phyloP scores from a whole-genome alignment of 2,888 invertebrate species.

The Acanthosepion esculentum region DNA sequence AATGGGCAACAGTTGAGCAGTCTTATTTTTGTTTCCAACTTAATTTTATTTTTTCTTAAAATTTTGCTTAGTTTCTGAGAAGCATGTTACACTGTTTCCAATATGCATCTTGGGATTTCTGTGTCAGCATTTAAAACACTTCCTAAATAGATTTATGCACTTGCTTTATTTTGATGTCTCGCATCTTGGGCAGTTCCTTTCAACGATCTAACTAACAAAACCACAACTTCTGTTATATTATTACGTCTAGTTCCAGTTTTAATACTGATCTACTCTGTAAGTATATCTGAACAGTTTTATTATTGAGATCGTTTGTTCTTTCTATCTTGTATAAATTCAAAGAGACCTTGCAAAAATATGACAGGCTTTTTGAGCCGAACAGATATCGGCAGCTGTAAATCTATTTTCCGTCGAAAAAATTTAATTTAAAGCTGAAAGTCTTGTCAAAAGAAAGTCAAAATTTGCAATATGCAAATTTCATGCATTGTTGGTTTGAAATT shows the following conservation, averaged over 20 bases:
- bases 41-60: too few species aligned
- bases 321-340: background rate
- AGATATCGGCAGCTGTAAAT: background rate
- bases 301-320: background rate
- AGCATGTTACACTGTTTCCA: too few species aligned
- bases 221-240: too few species aligned
- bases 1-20: too few species aligned
- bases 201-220: too few species aligned
- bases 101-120: too few species aligned
- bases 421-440: slow-evolving; percentile 13
- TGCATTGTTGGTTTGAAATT: slow-evolving; percentile 22
- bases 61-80: too few species aligned
- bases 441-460: background rate
- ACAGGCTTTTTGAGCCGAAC: background rate
- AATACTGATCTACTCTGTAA: background rate
- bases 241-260: background rate
- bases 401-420: background rate
- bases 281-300: background rate
- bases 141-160: too few species aligned
- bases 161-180: too few species aligned
- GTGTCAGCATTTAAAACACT: too few species aligned
- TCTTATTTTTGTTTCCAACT: too few species aligned
- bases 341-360: background rate
- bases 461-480: slow-evolving; percentile 12
- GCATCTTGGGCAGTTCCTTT: too few species aligned